phyloP scores from a whole-genome alignment of 2,113 vertebrate species.

The Hemiprocne comata region DNA sequence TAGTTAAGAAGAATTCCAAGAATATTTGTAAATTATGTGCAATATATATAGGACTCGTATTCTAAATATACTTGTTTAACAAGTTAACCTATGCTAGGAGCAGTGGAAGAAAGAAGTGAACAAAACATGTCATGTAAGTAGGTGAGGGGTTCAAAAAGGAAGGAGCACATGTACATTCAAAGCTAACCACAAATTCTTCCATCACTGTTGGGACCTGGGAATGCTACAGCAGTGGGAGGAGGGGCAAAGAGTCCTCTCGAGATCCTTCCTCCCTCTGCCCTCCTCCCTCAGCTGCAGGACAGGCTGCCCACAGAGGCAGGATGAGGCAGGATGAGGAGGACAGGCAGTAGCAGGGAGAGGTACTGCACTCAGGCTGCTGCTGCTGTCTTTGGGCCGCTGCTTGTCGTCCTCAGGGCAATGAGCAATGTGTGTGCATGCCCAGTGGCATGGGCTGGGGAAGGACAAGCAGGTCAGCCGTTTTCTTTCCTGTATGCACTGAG shows the following conservation, averaged over 20 bases:
- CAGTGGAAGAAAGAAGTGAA: no score
- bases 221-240: accelerated
- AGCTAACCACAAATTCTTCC: neutral
- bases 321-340: neutral
- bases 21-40: no score
- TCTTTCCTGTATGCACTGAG: neutral
- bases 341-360: neutral
- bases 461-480: neutral
- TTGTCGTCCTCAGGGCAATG: accelerated
- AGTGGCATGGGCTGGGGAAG: neutral
- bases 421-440: neutral
- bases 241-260: accelerated
- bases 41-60: no score
- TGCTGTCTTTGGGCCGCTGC: neutral
- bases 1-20: no score
- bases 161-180: no score
- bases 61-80: no score
- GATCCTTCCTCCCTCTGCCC: neutral
- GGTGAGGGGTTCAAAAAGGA: no score
- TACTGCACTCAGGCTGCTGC: neutral
- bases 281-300: neutral
- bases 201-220: neutral
- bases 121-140: no score
- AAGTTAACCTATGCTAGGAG: no score
- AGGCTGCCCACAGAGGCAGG: neutral